These are phyloP conservation scores for Drosophila atripex DNA, from an alignment of 2,888 invertebrate species.

Conservation along the genomic window DNA sequence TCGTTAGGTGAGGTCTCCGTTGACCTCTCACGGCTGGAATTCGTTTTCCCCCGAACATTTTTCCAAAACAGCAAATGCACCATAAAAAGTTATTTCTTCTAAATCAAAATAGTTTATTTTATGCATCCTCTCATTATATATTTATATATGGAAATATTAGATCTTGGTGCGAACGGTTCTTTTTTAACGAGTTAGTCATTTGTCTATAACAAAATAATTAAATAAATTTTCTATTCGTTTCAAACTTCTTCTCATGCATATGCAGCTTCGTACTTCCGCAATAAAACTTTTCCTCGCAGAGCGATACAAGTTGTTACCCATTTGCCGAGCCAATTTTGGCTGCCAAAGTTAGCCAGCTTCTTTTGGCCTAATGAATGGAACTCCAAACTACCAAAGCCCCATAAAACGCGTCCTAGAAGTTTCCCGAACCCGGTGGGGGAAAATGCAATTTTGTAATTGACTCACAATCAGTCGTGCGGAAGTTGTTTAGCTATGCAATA, in stretches of 20 bases:
- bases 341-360: constrained; percentile 21
- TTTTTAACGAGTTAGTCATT: too few relatives aligned
- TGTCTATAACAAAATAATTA: not conserved
- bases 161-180: too few relatives aligned
- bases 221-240: not conserved
- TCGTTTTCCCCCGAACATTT: not conserved
- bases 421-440: constrained; percentile 11
- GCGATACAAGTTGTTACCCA: constrained; percentile 8
- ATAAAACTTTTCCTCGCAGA: constrained; percentile 12
- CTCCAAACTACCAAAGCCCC: constrained; percentile 12
- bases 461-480: constrained; percentile 52
- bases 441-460: constrained; percentile 55
- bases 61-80: not conserved
- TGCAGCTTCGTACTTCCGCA: not conserved
- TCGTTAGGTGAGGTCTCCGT: constrained; percentile 45
- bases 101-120: not conserved
- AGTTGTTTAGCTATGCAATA: constrained; percentile 52
- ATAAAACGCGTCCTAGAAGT: not conserved
- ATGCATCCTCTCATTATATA: not conserved
- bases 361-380: constrained; percentile 36
- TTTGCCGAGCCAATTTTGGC: constrained; percentile 23
- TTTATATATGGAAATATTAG: too few relatives aligned
- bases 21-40: not conserved
- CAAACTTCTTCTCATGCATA: not conserved
- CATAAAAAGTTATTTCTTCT: not conserved